These are phyloP conservation scores for Conomelus anceps DNA, from an alignment of 2,888 invertebrate species.

Conservation along the genomic window DNA sequence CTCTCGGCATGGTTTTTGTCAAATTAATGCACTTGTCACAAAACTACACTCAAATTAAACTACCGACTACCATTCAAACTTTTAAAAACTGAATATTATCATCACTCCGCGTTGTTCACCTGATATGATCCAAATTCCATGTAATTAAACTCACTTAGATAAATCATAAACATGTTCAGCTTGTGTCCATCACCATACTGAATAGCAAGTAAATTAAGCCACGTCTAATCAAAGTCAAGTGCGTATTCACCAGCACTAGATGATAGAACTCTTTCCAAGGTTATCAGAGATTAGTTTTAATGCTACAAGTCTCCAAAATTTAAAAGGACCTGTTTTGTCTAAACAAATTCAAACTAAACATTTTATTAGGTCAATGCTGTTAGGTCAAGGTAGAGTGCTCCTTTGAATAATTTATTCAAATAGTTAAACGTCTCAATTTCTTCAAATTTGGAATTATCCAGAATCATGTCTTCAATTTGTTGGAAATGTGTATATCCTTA, in stretches of 20 bases:
- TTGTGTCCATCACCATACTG: not conserved
- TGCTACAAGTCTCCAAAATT: not conserved
- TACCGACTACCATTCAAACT: not conserved
- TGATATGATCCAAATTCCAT: not conserved
- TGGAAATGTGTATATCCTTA: too few species aligned
- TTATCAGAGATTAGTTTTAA: not conserved
- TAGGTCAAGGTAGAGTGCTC: not conserved
- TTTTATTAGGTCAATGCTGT: not conserved
- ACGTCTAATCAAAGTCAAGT: not conserved
- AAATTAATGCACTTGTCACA: not conserved
- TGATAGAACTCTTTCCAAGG: not conserved
- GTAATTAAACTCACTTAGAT: not conserved
- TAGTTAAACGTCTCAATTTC: not conserved
- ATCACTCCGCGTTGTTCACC: not conserved
- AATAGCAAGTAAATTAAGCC: not conserved
- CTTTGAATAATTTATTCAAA: not conserved
- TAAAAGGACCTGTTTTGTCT: not conserved
- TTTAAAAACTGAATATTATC: not conserved
- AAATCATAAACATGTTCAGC: not conserved
- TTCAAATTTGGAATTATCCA: too few species aligned
- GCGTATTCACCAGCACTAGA: not conserved
- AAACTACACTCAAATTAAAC: not conserved
- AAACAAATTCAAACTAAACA: not conserved
- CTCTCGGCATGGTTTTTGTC: not conserved
- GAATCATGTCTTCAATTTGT: too few species aligned